Base-by-base conservation (phyloP, 2,797 vertebrate species). In the Lophotriccus pileatus region DNA sequence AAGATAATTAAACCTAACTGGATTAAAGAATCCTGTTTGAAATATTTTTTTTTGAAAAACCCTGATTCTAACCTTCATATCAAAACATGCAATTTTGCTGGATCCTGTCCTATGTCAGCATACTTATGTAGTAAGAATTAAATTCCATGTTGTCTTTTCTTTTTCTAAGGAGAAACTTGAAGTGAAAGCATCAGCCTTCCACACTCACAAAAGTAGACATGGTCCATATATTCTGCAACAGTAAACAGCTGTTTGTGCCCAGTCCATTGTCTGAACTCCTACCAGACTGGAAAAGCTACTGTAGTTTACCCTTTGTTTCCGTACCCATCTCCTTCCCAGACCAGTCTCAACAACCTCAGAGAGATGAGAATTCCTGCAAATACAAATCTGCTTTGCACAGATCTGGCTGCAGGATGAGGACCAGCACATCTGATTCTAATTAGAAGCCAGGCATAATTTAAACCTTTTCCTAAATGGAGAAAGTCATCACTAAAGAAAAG, bases 51-150 rank as follows among this genome's bases (percentile, higher is more conserved):
- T 75, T 36, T 63, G 16, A 90, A 91, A 79, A 69, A 52, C 37
- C 62, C n/a, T 82, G 67, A 94, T 94, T 94, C 82, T 88, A 90
- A 81, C 77, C 77, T 95, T 93, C 74, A 72, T 80, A 84, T 44
- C 79, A 80, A 87, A 93, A 91, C 59, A 83, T 6, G 27, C 20
- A 73, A 72, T 74, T 94, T 70, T 0, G 0, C 53, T 69, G 81
- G 92, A 77, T 92, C 74, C 73, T 73, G 93, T 88, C 82, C 70
- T 90, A 82, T 72, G 94, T 90, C 94, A 95, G 56, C 28, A 84
- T 68, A 95, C 39, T 77, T 79, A 62, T 8, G 84, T 9, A 69
- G 7, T 17, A 84, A 94, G 81, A 93, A 84, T 59, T 86, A 68
- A 75, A 78, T 63, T 73, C 55, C 69, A 52, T 56, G 12, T 58